Evolutionary conservation across 2,797 vertebrate species (phyloP), one percentile per base, ranked within the genome.

Genomic region (Mus spretus): DNA sequence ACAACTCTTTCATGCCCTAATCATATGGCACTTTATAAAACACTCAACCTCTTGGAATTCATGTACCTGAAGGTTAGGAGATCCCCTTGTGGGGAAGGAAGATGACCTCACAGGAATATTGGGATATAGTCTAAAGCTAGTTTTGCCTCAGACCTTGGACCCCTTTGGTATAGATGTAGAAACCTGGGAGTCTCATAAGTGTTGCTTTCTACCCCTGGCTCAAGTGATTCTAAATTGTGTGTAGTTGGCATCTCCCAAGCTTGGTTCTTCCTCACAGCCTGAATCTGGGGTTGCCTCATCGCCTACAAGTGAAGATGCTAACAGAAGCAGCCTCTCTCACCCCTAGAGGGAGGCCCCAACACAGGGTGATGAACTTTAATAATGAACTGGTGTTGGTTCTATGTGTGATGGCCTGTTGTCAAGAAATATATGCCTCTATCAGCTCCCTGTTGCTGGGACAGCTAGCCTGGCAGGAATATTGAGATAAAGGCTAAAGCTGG

Each of bases 381-480:
- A 98, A 97, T 98, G 98, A 59, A 98, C 98, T 0, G 98, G 98
- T 9, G 98, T 98, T 89, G 97, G 97, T 75, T 98, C 98, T 0
- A 97, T 97, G 0, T 97, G 98, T 14, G 90, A 97, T 13, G 98
- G 98, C 91, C 93, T 0, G 98, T 55, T 1, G 99, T 98, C 99
- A 99, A 40, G 72, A 74, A 74, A 74, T 37, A 9, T 24, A 40
- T 37, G 37, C 26, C 20, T 98, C 99, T 98, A 98, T 99, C 99
- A 24, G 99, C 99, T 98, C 99, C 99, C 96, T 99, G 99, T 98
- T 99, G 99, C 98, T 99, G 99, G 95, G 99, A 98, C 40, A 98
- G 97, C 98, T 99, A 99, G 97, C 99, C 99, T 0, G 99, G 99
- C 98, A 99, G 98, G 98, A 99, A 99, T 97, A 99, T 99, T 14